These are phyloP conservation scores for Ashinkailepas kermadecensis DNA, from an alignment of 2,888 invertebrate species.

Conservation along the genomic window DNA sequence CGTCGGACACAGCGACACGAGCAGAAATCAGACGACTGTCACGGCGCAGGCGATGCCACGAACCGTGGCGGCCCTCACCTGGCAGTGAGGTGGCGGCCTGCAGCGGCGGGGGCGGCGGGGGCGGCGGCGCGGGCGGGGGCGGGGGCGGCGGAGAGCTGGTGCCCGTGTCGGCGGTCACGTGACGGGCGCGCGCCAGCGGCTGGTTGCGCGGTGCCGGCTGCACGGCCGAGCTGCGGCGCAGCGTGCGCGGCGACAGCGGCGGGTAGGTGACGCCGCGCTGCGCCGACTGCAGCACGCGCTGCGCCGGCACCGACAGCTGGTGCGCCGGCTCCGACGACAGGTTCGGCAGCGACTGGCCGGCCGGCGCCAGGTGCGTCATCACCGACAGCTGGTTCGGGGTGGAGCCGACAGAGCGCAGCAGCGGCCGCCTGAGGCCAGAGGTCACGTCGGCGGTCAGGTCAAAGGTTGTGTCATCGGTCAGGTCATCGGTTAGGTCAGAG, in stretches of 20 bases:
- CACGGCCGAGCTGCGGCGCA: slow-evolving; percentile 39
- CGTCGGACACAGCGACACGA: no score
- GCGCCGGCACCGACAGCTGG: slow-evolving; percentile 45
- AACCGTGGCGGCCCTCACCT: slow-evolving; percentile 26
- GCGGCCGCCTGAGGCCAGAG: neutral
- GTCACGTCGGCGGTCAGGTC: no score
- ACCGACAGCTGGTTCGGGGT: slow-evolving; percentile 68
- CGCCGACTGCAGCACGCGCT: slow-evolving; percentile 43
- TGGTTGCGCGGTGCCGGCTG: slow-evolving; percentile 50
- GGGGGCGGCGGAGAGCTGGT: slow-evolving; percentile 1
- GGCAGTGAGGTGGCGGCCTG: slow-evolving; percentile 24
- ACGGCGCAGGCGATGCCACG: slow-evolving; percentile 11
- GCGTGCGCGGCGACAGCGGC: slow-evolving; percentile 59
- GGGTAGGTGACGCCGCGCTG: slow-evolving; percentile 66
- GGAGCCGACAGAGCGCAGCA: slow-evolving; percentile 33
- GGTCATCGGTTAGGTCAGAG: no score
- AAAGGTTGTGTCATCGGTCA: no score
- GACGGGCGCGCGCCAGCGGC: slow-evolving; percentile 64
- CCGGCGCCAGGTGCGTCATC: slow-evolving; percentile 37
- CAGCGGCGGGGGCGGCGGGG: slow-evolving; percentile 30
- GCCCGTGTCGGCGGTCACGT: slow-evolving; percentile 31
- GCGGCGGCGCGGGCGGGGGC: slow-evolving; percentile 13
- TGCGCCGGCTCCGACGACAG: slow-evolving; percentile 44
- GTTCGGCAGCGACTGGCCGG: slow-evolving; percentile 75
- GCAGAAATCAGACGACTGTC: no score